These are phyloP conservation scores for Parelbella ahira DNA, from an alignment of 2,888 invertebrate genomes.

Conservation along the genomic window DNA sequence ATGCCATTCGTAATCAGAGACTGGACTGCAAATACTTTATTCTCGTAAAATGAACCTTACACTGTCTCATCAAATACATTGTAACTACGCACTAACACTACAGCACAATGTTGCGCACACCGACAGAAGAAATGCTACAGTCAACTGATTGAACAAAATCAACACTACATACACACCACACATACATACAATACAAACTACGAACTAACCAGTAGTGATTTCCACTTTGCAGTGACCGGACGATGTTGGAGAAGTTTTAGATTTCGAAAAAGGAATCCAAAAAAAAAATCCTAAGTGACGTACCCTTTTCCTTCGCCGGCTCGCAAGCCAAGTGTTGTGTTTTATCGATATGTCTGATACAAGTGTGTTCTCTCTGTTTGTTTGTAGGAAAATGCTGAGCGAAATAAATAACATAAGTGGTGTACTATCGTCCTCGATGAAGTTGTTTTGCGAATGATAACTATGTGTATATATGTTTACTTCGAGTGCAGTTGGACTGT, in stretches of 20 bases:
- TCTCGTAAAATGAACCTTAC: constrained; percentile 26
- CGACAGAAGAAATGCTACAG: constrained; percentile 55
- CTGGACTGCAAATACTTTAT: constrained; percentile 43
- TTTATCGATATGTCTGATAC: too few species aligned
- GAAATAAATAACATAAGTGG: constrained; percentile 79
- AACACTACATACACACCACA: constrained; percentile 19
- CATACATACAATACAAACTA: too few species aligned
- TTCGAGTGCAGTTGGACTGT: constrained; percentile 64
- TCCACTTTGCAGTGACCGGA: constrained; percentile 79
- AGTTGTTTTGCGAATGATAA: constrained; percentile 80
- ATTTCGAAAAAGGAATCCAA: too few species aligned
- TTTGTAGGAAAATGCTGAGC: constrained; percentile 79
- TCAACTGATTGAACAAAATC: constrained; percentile 49
- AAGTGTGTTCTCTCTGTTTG: too few species aligned
- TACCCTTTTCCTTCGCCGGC: too few species aligned
- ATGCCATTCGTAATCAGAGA: too few species aligned
- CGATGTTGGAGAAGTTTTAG: constrained; percentile 73
- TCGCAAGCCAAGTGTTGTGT: constrained; percentile 45
- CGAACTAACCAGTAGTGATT: constrained; percentile 75
- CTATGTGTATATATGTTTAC: constrained; percentile 72
- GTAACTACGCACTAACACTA: constrained; percentile 39
- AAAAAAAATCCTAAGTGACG: constrained; percentile 47
- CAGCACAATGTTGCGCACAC: constrained; percentile 53
- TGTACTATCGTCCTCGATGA: constrained; percentile 76
- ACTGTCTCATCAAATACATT: constrained; percentile 40